These are phyloP conservation scores for Microcebus lehilahytsara DNA, from an alignment of 2,113 vertebrate genomes.

Conservation along the genomic window DNA sequence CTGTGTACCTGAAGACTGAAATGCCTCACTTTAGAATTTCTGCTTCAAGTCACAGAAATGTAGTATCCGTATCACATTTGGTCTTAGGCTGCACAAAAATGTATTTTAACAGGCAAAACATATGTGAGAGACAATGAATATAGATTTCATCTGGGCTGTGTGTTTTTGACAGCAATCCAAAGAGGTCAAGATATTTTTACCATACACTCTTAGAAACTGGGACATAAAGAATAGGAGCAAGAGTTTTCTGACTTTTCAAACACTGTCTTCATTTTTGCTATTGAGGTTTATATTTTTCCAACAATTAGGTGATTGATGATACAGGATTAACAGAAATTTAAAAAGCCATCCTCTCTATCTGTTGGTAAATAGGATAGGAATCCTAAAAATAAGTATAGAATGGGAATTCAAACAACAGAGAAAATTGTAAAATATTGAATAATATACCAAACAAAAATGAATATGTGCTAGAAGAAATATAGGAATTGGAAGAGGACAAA, in stretches of 20 bases:
- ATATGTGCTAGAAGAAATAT: background rate
- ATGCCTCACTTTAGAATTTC: constrained; percentile 53
- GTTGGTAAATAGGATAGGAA: background rate
- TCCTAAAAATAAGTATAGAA: background rate
- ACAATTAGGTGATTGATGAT: background rate
- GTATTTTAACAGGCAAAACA: background rate
- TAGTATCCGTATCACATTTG: background rate
- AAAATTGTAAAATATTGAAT: background rate
- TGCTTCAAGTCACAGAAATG: constrained; percentile 51
- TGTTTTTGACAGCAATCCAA: background rate
- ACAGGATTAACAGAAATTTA: background rate
- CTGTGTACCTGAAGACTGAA: constrained; percentile 10
- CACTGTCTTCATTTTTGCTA: background rate
- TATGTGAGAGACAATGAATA: background rate
- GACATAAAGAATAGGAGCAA: background rate
- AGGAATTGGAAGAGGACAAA: background rate
- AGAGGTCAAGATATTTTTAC: background rate
- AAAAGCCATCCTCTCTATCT: background rate
- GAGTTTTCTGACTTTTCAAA: background rate
- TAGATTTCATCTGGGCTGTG: background rate
- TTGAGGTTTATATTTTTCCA: background rate
- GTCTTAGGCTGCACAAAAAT: background rate
- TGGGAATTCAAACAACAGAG: background rate
- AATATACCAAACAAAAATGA: background rate
- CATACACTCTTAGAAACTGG: background rate